Evolutionary conservation across 2,113 vertebrate genomes (phyloP), one percentile per base, ranked within the genome.

Genomic region (Chrysemys picta): DNA sequence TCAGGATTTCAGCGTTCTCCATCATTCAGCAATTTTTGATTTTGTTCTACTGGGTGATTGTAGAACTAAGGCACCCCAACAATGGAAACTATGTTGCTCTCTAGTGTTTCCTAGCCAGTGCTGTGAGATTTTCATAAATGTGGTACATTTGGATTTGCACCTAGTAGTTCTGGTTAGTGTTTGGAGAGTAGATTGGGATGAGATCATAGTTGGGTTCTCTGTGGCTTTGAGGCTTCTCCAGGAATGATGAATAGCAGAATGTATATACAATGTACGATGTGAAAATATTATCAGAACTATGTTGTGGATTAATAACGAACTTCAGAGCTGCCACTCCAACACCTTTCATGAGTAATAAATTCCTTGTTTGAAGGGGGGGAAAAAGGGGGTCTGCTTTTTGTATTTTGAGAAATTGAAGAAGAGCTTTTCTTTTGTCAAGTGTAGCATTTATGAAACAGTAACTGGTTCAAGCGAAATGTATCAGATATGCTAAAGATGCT

Each of bases 361-460:
- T 31, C 29, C 29, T 62, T 62, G 59, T 62, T 62, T 62, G 59
- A 62, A 62, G 31, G 27, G 25, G 12, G 27, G 27, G 3, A 13
- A 31, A 62, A 31, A 72, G 5, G 5, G 88, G 31, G 82, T 17
- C 38, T 91, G 19, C 38, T 14, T 91, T 83, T 69, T 95, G 8
- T 88, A 80, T 94, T 96, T 91, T 94, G 87, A 80, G 72, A 91
- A 13, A 91, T 91, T 54, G n/a, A 91, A 25, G 56, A 80, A 82
- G 56, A 91, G 8, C 7, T 1, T 94, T 96, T 27, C 8, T 81
- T 94, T 89, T 87, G 57, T 86, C 76, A 93, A 94, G 53, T 31
- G 57, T 62, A 76, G 13, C 21, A 79, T 90, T 95, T 89, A 76
- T 57, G 72, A 47, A 84, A 85, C 90, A 50, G 83, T 91, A 35